Evolutionary conservation across 2,113 vertebrate genomes (phyloP).

Genomic region (Orientallactaga bullata): DNA sequence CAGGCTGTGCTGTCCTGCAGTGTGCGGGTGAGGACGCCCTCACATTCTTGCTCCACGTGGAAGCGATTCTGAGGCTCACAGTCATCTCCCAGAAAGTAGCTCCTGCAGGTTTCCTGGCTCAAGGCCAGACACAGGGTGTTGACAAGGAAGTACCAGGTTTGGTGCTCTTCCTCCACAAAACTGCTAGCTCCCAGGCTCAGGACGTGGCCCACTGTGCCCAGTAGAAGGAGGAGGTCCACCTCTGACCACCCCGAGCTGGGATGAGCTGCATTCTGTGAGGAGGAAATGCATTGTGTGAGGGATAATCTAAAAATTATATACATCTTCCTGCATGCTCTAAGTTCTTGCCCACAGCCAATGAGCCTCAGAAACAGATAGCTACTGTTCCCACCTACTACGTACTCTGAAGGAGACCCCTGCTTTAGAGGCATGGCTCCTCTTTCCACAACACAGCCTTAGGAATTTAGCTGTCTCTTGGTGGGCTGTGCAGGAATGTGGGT

Average conservation of each 20-base stretch:
- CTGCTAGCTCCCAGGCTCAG: conserved; percentile 95
- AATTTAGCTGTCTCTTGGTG: too few relatives aligned
- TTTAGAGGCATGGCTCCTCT: accelerated
- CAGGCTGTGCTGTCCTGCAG: conserved; percentile 1
- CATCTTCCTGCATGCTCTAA: background rate
- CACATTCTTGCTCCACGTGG: conserved; percentile 56
- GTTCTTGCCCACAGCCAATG: conserved; percentile 33
- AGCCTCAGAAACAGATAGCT: background rate
- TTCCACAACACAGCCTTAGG: background rate
- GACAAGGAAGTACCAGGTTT: conserved; percentile 98
- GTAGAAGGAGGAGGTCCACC: conserved; percentile 91
- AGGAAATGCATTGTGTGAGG: background rate
- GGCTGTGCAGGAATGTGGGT: too few relatives aligned
- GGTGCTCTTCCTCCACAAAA: conserved; percentile 98
- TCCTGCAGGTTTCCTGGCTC: conserved; percentile 93
- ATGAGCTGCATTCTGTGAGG: conserved; percentile 77
- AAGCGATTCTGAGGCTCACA: background rate
- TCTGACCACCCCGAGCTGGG: conserved; percentile 90
- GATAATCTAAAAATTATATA: background rate
- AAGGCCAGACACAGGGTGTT: conserved; percentile 94
- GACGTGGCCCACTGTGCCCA: conserved; percentile 93
- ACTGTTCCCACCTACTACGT: accelerated
- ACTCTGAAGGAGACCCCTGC: background rate
- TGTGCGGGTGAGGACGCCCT: accelerated
- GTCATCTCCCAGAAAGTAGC: conserved; percentile 87